Base-by-base conservation (phyloP, 2,113 vertebrate species). In the Oncorhynchus gorbuscha region DNA sequence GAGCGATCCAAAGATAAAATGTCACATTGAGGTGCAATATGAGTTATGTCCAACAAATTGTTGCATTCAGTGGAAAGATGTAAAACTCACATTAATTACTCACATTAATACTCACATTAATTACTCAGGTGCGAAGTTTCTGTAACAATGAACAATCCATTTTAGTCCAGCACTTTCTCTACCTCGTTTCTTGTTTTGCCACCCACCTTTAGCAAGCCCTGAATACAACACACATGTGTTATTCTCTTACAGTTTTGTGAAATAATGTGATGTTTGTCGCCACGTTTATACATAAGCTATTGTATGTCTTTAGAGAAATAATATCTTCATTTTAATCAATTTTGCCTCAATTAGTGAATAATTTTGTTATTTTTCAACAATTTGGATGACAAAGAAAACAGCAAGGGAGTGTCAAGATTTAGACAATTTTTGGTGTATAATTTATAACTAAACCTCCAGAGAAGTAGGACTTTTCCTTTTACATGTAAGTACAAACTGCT, bases 321-420 rank as follows among this genome's bases (percentile, higher is more conserved):
- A 82, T 87, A 83, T 81, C 51, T 76, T 48, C 69, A 85, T 88
- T 91, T 86, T 84, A 75, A 90, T 84, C 79, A 75, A 79, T 87
- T 90, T 87, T 73, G 73, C 83, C 88, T 90, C 89, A 91, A 92
- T 92, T 90, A 90, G 80, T 85, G 74, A 72, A 88, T 85, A 72
- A 86, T 83, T 93, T 83, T 92, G 73, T 83, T 89, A 81, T 89
- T 89, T 90, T 85, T 72, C 82, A 85, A 87, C 79, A 83, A 81
- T 51, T 83, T 85, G 71, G 76, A 87, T 58, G 35, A 75, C 45
- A 6, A 73, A 76, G 64, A 71, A 64, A 75, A 73, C 79, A 77
- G 72, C 72, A 62, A 80, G 81, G 73, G 84, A 83, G 76, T 75
- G 80, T 68, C 78, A 67, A 82, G 74, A 90, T 79, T 78, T 81